Conservation (phyloP, 2,888 invertebrate species). For the Odontomyia ornata region DNA sequence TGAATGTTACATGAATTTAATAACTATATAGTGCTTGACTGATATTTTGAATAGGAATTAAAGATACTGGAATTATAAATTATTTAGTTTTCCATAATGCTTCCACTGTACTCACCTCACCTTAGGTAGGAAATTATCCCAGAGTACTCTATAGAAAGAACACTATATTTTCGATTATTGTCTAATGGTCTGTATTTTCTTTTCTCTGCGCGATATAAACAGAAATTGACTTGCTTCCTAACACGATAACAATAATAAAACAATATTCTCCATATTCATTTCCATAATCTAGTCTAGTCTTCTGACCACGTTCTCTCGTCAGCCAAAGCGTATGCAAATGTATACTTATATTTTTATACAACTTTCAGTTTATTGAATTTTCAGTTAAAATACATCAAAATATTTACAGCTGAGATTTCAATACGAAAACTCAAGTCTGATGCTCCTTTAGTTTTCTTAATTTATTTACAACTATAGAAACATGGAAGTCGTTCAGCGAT, state of each 20-base stretch:
- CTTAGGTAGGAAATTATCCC: no score
- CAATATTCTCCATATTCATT: not conserved
- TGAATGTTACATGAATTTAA: not conserved
- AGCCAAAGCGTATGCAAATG: not conserved
- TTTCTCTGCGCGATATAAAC: no score
- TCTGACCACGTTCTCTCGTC: not conserved
- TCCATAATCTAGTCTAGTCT: not conserved
- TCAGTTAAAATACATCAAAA: conserved; percentile 47
- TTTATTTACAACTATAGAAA: conserved; percentile 47
- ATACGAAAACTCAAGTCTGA: conserved; percentile 43
- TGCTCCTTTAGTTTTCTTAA: conserved; percentile 1
- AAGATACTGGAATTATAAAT: no score
- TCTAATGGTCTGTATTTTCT: no score
- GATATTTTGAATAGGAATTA: no score
- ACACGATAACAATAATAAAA: not conserved
- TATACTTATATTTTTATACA: not conserved
- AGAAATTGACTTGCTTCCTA: not conserved
- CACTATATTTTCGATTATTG: no score
- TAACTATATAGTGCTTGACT: not conserved
- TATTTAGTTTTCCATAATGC: no score
- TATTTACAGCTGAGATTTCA: conserved; percentile 47
- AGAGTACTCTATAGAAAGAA: no score
- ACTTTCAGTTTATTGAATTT: conserved; percentile 46
- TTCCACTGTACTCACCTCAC: no score
- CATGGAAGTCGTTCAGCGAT: conserved; percentile 7